These are phyloP conservation scores for Lithophane socia DNA, from an alignment of 2,888 invertebrate species.

Conservation along the genomic window DNA sequence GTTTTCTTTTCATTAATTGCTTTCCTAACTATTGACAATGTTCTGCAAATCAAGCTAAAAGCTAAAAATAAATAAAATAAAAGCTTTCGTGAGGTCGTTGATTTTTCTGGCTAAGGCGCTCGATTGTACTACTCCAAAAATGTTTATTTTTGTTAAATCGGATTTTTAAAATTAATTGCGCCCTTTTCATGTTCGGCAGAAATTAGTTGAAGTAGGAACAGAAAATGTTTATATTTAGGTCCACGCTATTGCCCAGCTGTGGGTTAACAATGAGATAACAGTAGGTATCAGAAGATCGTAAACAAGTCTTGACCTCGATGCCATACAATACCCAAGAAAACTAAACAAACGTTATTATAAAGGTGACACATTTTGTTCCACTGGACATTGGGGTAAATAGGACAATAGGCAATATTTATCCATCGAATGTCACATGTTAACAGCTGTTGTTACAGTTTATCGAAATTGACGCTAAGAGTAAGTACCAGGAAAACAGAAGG, in stretches of 20 bases:
- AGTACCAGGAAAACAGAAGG: slow-evolving; percentile 28
- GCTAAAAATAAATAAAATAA: no score
- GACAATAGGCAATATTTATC: slow-evolving; percentile 19
- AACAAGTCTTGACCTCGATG: slow-evolving; percentile 10
- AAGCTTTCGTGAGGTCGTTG: not conserved
- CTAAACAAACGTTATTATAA: not conserved
- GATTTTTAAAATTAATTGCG: no score
- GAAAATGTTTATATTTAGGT: not conserved
- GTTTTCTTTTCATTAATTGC: not conserved
- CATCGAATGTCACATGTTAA: slow-evolving; percentile 18
- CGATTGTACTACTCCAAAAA: not conserved
- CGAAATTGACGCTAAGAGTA: slow-evolving; percentile 26
- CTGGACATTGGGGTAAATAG: slow-evolving; percentile 22
- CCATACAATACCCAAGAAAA: slow-evolving; percentile 9
- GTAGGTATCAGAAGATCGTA: not conserved
- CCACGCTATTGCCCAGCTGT: not conserved
- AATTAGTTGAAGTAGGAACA: not conserved
- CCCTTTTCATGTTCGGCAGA: not conserved
- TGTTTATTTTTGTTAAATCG: not conserved
- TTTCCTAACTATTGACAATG: not conserved
- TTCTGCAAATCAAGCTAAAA: not conserved
- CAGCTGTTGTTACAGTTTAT: slow-evolving; percentile 24
- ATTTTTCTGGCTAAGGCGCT: not conserved
- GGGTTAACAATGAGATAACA: not conserved
- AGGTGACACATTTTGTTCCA: not conserved